These are phyloP conservation scores for Alectoris magna DNA, from an alignment of 2,797 vertebrate species.

Conservation along the genomic window DNA sequence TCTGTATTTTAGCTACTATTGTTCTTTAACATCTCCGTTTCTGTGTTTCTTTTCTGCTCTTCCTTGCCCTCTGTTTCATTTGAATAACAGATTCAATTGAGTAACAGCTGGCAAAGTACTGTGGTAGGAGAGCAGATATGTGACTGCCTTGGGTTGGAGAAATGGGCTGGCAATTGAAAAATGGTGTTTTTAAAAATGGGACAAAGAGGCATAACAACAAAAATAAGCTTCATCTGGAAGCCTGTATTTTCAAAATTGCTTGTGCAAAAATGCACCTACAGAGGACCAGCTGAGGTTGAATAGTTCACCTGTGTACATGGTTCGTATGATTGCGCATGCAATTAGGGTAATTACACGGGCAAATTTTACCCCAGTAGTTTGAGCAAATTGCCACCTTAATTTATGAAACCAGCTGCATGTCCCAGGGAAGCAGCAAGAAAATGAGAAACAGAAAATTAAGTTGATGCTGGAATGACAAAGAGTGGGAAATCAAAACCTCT, in stretches of 20 bases:
- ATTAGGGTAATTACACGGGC: conserved; percentile 6
- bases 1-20: not conserved
- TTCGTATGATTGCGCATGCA: not conserved
- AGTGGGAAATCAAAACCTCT: conserved; percentile 22
- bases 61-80: not conserved
- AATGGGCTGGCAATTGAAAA: not conserved
- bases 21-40: not conserved
- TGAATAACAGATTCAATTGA: not conserved
- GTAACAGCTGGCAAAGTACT: not conserved
- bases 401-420: conserved; percentile 1
- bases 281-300: conserved; percentile 10
- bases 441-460: conserved; percentile 10
- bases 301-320: conserved; percentile 9
- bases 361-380: conserved; percentile 38
- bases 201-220: not conserved
- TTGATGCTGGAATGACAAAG: not conserved
- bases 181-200: not conserved
- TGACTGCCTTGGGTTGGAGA: not conserved
- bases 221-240: conserved; percentile 37
- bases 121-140: not conserved
- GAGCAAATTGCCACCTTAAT: conserved; percentile 3
- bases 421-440: conserved; percentile 10
- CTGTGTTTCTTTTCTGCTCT: not conserved
- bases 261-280: not conserved
- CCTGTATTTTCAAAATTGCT: conserved; percentile 32